Evolutionary conservation across 2,113 vertebrate species (phyloP), one percentile per base, ranked within the genome.

Genomic region (Verasper variegatus): DNA sequence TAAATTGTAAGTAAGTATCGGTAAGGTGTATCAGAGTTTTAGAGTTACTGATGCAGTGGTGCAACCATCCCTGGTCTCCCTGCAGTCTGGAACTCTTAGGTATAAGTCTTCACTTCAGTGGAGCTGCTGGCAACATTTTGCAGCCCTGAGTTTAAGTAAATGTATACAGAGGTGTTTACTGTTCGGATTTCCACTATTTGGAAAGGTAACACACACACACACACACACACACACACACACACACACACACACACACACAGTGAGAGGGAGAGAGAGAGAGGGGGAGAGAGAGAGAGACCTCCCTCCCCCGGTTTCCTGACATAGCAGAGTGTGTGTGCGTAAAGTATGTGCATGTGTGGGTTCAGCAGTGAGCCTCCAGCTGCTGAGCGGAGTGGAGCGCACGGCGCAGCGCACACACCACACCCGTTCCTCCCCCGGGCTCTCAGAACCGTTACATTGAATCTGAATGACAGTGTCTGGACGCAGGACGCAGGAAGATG

Each of bases 281-380:
- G 59, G 23, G 18, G 74, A 45, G 71, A 59, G 71, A 76, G 68
- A 68, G 58, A 21, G 63, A 64, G 40, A 26, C 24, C 65, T 73
- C 37, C 68, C 76, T 83, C 74, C 61, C 76, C 69, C 54, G 35
- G 81, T 88, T 91, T 90, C 90, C 87, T 89, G 86, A 83, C 77
- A 73, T 67, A 71, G 71, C 35, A 45, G 23, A 6, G 56, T 10
- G 21, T 23, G 54, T 56, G n/a, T 35, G 37, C 54, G 26, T 23
- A 56, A 24, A 26, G 37, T n/a, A 31, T 68, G 58, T 68, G 54
- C 52, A 71, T 27, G 27, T 24, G 40, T 80, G 78, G 67, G 68
- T 76, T 85, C 24, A 47, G 75, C 86, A 84, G 78, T 87, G 76
- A 87, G 47, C 85, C 82, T 88, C 77, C 84, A 86, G 89, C 86